These are phyloP conservation scores for Otus sunia DNA, from an alignment of 2,113 vertebrate species.

Conservation along the genomic window DNA sequence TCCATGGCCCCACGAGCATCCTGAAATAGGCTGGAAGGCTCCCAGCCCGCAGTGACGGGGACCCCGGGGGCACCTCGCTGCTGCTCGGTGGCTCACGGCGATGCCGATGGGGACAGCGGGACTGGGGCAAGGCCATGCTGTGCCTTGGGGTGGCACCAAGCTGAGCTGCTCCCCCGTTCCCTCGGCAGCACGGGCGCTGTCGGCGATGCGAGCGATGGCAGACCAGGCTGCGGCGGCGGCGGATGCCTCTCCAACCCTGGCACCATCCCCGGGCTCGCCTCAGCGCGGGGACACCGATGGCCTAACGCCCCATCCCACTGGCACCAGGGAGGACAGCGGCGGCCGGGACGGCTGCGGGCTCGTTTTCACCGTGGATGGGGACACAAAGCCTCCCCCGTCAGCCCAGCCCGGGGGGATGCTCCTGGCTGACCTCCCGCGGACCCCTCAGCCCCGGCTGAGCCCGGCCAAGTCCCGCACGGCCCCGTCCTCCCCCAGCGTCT, in stretches of 20 bases:
- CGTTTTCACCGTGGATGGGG: slow-evolving; percentile 62
- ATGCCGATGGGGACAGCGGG: neutral
- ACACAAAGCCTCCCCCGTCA: neutral
- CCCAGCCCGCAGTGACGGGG: rapidly evolving
- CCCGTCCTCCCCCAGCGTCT: slow-evolving; percentile 80
- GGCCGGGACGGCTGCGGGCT: slow-evolving; percentile 70
- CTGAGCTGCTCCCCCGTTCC: neutral
- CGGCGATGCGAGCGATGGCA: slow-evolving; percentile 76
- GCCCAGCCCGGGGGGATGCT: slow-evolving; percentile 65
- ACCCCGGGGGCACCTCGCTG: rapidly evolving
- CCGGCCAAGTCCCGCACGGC: slow-evolving; percentile 85
- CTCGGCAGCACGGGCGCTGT: neutral
- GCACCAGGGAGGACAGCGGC: slow-evolving; percentile 67
- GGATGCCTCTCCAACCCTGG: neutral
- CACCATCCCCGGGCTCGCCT: neutral
- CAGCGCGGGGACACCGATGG: neutral
- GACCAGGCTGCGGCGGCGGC: slow-evolving; percentile 30
- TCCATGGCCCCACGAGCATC: neutral
- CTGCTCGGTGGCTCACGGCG: rapidly evolving
- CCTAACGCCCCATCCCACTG: neutral
- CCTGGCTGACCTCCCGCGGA: slow-evolving; percentile 53
- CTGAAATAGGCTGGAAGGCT: rapidly evolving
- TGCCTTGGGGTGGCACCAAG: neutral
- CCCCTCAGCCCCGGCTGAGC: slow-evolving; percentile 74
- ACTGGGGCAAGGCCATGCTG: rapidly evolving